Percentiles rank a stretch among this genome's conserved stretches.
Evolutionary conservation across 2,797 vertebrate species (phyloP).

Genomic region (Lacerta bilineata): DNA sequence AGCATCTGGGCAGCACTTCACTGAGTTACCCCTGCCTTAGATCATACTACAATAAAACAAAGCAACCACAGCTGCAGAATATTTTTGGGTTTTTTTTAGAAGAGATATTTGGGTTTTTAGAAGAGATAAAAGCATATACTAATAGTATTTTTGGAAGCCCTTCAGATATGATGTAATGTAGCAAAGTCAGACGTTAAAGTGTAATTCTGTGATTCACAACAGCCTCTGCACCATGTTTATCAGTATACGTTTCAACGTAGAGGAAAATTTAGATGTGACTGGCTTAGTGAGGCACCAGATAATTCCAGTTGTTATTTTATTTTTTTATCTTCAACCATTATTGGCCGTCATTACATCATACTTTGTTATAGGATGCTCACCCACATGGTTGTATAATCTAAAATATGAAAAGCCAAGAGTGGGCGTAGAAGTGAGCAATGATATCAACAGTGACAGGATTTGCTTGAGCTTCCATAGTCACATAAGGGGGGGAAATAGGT

Average conservation of each 20-base stretch:
- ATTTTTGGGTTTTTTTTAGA: too few species aligned
- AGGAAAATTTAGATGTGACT: constrained; percentile 41
- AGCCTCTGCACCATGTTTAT: constrained; percentile 5
- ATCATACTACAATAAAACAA: not conserved
- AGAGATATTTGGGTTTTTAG: not conserved
- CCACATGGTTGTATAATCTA: constrained; percentile 34
- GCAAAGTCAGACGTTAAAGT: constrained; percentile 1
- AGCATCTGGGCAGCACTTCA: too few species aligned
- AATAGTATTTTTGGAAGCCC: constrained; percentile 21
- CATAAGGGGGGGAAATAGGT: not conserved
- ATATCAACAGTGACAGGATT: not conserved
- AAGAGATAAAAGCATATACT: not conserved
- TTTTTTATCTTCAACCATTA: not conserved
- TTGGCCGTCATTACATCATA: not conserved
- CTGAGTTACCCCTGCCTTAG: too few species aligned
- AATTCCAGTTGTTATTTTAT: constrained; percentile 36
- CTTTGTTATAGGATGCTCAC: not conserved
- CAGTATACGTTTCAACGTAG: constrained; percentile 6
- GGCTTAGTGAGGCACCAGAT: constrained; percentile 44
- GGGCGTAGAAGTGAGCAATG: not conserved
- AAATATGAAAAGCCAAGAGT: not conserved
- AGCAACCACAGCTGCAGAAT: not conserved
- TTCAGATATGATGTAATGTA: constrained; percentile 8
- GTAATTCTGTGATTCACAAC: not conserved
- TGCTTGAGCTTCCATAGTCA: not conserved